These are phyloP conservation scores for Neopipo cinnamomea DNA, from an alignment of 2,113 vertebrate species.

Conservation along the genomic window DNA sequence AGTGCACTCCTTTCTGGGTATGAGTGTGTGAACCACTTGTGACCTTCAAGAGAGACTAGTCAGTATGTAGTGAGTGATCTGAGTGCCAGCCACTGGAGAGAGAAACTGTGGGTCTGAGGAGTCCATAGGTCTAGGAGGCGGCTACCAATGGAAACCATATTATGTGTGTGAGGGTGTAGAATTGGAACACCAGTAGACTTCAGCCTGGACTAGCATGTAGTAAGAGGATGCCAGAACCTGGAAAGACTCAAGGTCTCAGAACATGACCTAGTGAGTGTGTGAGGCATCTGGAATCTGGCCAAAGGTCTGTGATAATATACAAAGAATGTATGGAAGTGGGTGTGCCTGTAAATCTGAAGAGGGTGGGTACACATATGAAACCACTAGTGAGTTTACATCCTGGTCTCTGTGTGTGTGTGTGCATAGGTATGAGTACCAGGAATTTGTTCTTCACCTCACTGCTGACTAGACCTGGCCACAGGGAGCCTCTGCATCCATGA, in stretches of 20 bases:
- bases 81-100: background rate
- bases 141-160: background rate
- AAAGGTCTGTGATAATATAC: background rate
- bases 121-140: background rate
- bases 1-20: background rate
- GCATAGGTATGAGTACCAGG: background rate
- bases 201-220: background rate
- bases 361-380: rapidly evolving
- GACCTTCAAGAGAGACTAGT: background rate
- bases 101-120: background rate
- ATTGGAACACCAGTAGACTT: background rate
- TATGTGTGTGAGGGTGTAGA: background rate
- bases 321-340: background rate
- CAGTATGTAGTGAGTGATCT: background rate
- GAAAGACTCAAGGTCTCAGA: background rate
- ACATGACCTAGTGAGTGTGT: background rate
- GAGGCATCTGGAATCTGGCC: background rate
- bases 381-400: background rate
- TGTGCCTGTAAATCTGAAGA: background rate
- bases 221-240: background rate
- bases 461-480: background rate
- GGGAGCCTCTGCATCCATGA: background rate
- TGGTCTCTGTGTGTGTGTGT: too few species aligned
- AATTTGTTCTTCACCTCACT: background rate
- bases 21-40: background rate